These are phyloP conservation scores for Geopemphigus sp. DNA, from an alignment of 1,140 invertebrate genomes.

Conservation along the genomic window DNA sequence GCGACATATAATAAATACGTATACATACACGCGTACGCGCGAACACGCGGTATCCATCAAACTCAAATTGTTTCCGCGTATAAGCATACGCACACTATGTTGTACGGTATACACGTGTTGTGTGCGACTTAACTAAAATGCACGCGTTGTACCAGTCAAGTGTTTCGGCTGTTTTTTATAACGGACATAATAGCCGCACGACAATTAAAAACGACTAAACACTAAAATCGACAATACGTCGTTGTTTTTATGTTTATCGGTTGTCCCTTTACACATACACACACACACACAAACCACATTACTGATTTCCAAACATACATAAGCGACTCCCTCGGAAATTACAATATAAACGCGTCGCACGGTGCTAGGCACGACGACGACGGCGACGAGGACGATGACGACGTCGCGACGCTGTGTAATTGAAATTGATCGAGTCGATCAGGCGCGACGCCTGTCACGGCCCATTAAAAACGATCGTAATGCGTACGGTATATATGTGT, in stretches of 20 bases:
- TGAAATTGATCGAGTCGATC: conserved; percentile 48
- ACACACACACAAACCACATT: too few relatives aligned
- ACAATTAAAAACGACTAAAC: neutral
- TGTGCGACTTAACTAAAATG: neutral
- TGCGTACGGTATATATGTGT: too few relatives aligned
- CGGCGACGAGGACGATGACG: neutral
- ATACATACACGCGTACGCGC: neutral
- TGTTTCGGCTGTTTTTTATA: neutral
- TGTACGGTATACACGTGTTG: neutral
- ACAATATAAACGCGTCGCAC: neutral
- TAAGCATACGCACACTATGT: too few relatives aligned
- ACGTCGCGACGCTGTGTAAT: conserved; percentile 43
- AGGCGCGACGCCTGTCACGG: conserved; percentile 47
- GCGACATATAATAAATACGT: too few relatives aligned
- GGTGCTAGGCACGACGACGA: conserved; percentile 45
- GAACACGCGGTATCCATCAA: neutral
- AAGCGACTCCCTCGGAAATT: conserved; percentile 6
- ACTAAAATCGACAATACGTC: too few relatives aligned
- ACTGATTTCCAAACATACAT: neutral
- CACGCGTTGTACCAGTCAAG: neutral
- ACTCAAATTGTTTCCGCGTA: too few relatives aligned
- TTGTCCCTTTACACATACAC: neutral
- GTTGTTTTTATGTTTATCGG: too few relatives aligned
- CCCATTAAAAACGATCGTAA: conserved; percentile 28
- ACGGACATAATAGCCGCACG: neutral